Percentiles rank a stretch among this genome's conserved stretches.
Evolutionary conservation across 2,113 vertebrate species (phyloP).

Genomic region (Cyphomyrus discorhynchus): DNA sequence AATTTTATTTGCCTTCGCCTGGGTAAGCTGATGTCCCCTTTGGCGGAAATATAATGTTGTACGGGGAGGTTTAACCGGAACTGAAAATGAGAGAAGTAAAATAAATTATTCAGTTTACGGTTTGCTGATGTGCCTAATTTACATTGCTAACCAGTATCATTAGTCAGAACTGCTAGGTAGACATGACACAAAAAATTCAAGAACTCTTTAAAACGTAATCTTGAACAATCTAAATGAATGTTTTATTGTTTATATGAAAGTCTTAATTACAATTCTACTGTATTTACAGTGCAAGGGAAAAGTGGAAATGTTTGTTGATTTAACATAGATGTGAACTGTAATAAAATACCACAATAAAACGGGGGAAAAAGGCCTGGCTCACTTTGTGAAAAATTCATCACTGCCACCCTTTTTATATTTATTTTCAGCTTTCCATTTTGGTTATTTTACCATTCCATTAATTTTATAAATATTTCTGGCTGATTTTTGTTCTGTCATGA

Average conservation of each 20-base stretch:
- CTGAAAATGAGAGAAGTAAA: slow-evolving; percentile 8
- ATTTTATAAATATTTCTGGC: slow-evolving; percentile 46
- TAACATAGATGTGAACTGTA: slow-evolving; percentile 90
- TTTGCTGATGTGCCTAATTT: slow-evolving; percentile 34
- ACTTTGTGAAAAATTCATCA: slow-evolving; percentile 44
- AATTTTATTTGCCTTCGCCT: not conserved
- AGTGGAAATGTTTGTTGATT: slow-evolving; percentile 72
- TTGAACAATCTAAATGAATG: slow-evolving; percentile 27
- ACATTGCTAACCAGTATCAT: slow-evolving; percentile 8
- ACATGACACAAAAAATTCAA: not conserved
- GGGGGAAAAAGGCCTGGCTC: slow-evolving; percentile 70
- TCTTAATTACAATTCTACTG: slow-evolving; percentile 7
- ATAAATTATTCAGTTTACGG: slow-evolving; percentile 22
- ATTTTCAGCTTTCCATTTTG: slow-evolving; percentile 27
- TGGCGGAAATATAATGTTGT: not conserved
- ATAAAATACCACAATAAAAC: slow-evolving; percentile 80
- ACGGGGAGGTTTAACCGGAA: not conserved
- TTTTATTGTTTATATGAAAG: slow-evolving; percentile 22
- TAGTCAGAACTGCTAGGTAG: slow-evolving; percentile 10
- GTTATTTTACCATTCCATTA: slow-evolving; percentile 41
- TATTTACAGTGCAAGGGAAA: slow-evolving; percentile 48
- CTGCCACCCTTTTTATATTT: slow-evolving; percentile 22
- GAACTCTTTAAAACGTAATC: slow-evolving; percentile 9
- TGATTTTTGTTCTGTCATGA: slow-evolving; percentile 66
- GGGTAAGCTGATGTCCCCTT: not conserved